Evolutionary conservation across 2,888 invertebrate species (phyloP).

Genomic region (Parnassius mnemosyne): DNA sequence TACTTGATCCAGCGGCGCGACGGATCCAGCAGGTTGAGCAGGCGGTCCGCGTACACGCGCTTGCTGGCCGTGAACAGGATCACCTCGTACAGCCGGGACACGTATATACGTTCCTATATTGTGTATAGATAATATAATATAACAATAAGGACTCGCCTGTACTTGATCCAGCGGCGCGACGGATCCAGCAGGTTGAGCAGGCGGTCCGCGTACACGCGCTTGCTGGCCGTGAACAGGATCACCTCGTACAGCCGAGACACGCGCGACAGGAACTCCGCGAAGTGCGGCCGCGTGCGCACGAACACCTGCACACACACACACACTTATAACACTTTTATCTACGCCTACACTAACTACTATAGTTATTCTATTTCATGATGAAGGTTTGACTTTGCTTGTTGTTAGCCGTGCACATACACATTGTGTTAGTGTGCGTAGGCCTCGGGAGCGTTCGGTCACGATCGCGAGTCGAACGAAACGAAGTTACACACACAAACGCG

Average conservation of each 20-base stretch:
- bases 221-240: constrained; percentile 97
- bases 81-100: constrained; percentile 93
- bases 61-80: constrained; percentile 98
- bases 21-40: constrained; percentile 95
- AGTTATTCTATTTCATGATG: too few relatives aligned
- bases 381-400: too few relatives aligned
- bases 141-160: constrained; percentile 47
- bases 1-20: constrained; percentile 93
- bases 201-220: constrained; percentile 96
- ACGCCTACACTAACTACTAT: too few relatives aligned
- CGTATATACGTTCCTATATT: constrained; percentile 40
- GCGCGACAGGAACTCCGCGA: constrained; percentile 94
- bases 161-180: constrained; percentile 92
- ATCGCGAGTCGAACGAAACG: too few relatives aligned
- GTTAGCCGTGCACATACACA: too few relatives aligned
- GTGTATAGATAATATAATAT: too few relatives aligned
- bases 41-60: constrained; percentile 95
- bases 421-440: too few relatives aligned
- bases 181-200: constrained; percentile 95
- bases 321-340: too few relatives aligned
- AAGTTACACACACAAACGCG: too few relatives aligned
- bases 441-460: too few relatives aligned
- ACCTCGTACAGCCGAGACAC: constrained; percentile 94
- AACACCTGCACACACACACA: constrained; percentile 61
- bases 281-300: constrained; percentile 94